phyloP scores from a whole-genome alignment of 2,113 vertebrate species.

The Micronycteris hirsuta region DNA sequence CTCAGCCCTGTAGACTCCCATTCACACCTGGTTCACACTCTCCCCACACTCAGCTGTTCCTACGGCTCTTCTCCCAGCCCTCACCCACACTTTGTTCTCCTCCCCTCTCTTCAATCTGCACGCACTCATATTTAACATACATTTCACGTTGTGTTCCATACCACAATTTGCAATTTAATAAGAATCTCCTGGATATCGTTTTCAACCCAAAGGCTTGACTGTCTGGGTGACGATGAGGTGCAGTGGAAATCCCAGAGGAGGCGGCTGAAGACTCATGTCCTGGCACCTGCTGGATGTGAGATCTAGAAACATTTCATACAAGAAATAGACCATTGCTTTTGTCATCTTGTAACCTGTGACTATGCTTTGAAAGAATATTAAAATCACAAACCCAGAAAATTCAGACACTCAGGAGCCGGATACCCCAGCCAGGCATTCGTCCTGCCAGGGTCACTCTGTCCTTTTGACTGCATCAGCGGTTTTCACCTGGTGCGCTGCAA shows the following conservation, averaged over 20 bases:
- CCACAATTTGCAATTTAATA: background rate
- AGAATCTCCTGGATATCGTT: background rate
- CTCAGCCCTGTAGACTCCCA: background rate
- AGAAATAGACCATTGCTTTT: background rate
- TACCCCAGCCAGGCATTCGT: background rate
- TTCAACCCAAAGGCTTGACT: background rate
- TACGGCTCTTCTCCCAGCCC: rapidly evolving
- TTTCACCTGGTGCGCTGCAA: background rate
- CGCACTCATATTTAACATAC: background rate
- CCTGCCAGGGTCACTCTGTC: background rate
- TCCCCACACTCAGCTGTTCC: background rate
- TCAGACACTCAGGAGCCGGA: background rate
- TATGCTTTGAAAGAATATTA: background rate
- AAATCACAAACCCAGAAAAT: background rate
- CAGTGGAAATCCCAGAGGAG: background rate
- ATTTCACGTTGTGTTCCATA: background rate
- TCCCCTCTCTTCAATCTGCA: background rate
- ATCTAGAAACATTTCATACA: background rate
- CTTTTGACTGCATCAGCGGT: background rate
- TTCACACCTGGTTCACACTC: background rate
- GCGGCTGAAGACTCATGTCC: no score
- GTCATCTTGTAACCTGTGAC: background rate
- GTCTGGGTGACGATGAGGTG: background rate
- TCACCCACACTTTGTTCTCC: background rate
- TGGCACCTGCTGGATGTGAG: background rate